Evolutionary conservation across 2,113 vertebrate genomes (phyloP), one percentile per base, ranked within the genome.

Genomic region (Nettapus auritus): DNA sequence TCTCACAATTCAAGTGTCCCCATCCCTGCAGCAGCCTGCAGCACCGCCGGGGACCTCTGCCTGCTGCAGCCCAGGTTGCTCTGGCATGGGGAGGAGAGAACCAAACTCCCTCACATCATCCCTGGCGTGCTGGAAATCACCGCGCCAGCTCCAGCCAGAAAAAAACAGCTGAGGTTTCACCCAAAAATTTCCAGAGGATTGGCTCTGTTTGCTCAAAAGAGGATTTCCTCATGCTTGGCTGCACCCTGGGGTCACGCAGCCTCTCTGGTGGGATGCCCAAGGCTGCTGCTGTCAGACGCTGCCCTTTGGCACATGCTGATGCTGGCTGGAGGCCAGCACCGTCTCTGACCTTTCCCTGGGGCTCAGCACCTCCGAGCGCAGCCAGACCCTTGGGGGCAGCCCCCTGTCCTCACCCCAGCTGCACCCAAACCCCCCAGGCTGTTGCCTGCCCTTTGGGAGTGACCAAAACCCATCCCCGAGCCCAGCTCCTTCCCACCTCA

Each of bases 231-330:
- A 3, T 9, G 12, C 25, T 44, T 0, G 17, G 38, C 80, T 19
- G 7, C 2, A 11, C 25, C n/a, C 19, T 18, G 29, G 36, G 44
- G 59, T 44, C 2, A 2, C 5, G 59, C 38, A 77, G 7, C n/a
- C 67, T 25, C 62, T 79, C 74, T 18, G 71, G 59, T 80, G 68
- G n/a, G 77, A 67, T 6, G 66, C 28, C 90, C 94, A 89, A 88
- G 82, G 90, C 66, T 67, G 0, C 18, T 13, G 79, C 59, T 36
- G 48, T 22, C 11, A 13, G 80, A 31, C 76, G 0, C 42, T 64
- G 94, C 50, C 82, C 86, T 34, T 57, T 42, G 63, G 17, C 81
- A 13, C 1, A 2, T 3, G 11, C 9, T 1, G 1, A 22, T 22
- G 50, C 29, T 3, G 38, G 56, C 17, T 2, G 31, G 52, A 12